Conservation (phyloP, 2,113 vertebrate species). For the Mormyrus iriodes region DNA sequence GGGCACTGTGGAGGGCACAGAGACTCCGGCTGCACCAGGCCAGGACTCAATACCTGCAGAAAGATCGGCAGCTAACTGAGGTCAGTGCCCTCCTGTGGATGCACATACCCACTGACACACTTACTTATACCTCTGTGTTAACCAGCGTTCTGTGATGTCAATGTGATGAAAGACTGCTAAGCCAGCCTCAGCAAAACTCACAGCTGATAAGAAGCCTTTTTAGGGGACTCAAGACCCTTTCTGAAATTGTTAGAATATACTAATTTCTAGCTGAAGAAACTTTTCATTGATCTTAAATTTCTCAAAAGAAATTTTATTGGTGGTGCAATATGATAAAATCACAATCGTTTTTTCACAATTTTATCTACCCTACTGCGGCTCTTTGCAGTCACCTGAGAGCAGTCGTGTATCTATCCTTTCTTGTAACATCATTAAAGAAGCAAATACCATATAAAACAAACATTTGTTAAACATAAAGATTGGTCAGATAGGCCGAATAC, state of each 20-base stretch:
- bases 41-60: slow-evolving; percentile 66
- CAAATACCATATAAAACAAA: not conserved
- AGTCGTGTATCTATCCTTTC: not conserved
- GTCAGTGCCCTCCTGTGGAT: slow-evolving; percentile 47
- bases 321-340: not conserved
- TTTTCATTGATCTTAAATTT: not conserved
- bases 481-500: not conserved
- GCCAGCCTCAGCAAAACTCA: not conserved
- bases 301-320: not conserved
- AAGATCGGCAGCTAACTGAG: slow-evolving; percentile 62
- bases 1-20: slow-evolving; percentile 81
- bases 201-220: not conserved
- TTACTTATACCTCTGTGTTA: not conserved
- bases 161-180: not conserved
- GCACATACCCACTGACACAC: not conserved
- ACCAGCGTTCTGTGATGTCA: not conserved
- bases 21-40: slow-evolving; percentile 70
- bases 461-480: not conserved
- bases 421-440: not conserved
- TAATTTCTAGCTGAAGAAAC: not conserved
- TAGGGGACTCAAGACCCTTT: not conserved
- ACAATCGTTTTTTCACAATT: not conserved
- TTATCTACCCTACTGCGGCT: not conserved
- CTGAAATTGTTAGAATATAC: not conserved
- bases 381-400: not conserved